phyloP scores from a whole-genome alignment of 2,113 vertebrate species.

The Catharus fuscescens region DNA sequence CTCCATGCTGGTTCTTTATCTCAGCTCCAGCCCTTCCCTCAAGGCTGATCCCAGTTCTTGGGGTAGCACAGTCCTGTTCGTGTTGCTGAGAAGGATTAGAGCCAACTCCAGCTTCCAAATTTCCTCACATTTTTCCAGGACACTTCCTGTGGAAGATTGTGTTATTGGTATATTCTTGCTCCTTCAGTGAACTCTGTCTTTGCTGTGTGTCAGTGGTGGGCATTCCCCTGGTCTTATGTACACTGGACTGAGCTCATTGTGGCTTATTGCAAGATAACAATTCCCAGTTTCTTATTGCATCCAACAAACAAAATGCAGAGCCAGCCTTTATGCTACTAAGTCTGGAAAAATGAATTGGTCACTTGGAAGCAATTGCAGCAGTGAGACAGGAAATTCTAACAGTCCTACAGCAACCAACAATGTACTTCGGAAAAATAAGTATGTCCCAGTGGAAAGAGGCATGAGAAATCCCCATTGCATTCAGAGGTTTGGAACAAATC shows the following conservation, averaged over 20 bases:
- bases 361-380: slow-evolving; percentile 9
- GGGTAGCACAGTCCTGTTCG: background rate
- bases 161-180: background rate
- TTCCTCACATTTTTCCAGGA: background rate
- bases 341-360: slow-evolving; percentile 34
- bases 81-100: background rate
- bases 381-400: slow-evolving; percentile 57
- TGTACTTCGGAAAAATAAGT: slow-evolving; percentile 66
- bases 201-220: background rate
- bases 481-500: slow-evolving; percentile 49
- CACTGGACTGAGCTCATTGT: background rate
- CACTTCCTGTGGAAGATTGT: background rate
- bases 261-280: background rate
- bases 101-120: background rate
- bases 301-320: slow-evolving; percentile 7
- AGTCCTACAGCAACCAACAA: slow-evolving; percentile 58
- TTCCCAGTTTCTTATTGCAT: background rate
- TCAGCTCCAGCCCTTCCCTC: background rate
- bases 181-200: background rate
- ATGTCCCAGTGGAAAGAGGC: slow-evolving; percentile 45
- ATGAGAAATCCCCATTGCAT: slow-evolving; percentile 54
- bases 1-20: background rate
- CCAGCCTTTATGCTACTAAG: background rate
- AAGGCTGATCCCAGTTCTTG: background rate
- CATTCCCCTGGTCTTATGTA: background rate